Evolutionary conservation across 2,888 invertebrate species (phyloP), one percentile per base, ranked within the genome.

Genomic region (Eupithecia exiguata): DNA sequence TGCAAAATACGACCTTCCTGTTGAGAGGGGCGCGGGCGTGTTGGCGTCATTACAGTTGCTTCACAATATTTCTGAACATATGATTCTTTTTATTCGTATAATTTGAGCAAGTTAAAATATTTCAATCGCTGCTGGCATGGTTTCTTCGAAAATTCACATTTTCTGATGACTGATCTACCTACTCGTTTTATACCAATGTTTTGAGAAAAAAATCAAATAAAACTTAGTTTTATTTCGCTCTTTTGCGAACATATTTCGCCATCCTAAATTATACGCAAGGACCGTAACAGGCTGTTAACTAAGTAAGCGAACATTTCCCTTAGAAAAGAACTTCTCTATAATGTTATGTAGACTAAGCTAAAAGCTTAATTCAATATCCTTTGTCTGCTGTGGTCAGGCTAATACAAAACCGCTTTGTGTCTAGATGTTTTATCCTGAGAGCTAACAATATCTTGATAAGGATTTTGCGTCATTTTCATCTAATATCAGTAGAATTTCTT

Each of bases 1-100:
- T 90, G 89, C 90, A 86, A 90, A 90, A 88, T 83, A 82, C 82
- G 84, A 80, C 89, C 88, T 89, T 88, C 88, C 90, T 87, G 87
- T 86, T 82, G 82, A 82, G 80, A 79, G 81, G 75, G 75, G 74
- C 75, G 76, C 87, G 76, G 75, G 74, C 75, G 76, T n/a, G n/a
- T 88, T 87, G 87, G 87, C 82, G 83, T 82, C 82, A 49, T 36
- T 67, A 63, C 70, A 61, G 65, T 71, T 73, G 75, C 69, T 71
- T 71, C 72, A 76, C 68, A 69, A 70, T 71, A 68, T 75, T 63
- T 71, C 74, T 68, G 58, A 68, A 70, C 68, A 65, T 70, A 12
- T 70, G 68, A 65, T 65, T 70, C 49, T 43, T 70, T 75, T 68
- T 53, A 72, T 70, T 72, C 21, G 61, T 62, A 62, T 40, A 71